Conservation (phyloP, 2,113 vertebrate genomes). For the Trogon melanurus region DNA sequence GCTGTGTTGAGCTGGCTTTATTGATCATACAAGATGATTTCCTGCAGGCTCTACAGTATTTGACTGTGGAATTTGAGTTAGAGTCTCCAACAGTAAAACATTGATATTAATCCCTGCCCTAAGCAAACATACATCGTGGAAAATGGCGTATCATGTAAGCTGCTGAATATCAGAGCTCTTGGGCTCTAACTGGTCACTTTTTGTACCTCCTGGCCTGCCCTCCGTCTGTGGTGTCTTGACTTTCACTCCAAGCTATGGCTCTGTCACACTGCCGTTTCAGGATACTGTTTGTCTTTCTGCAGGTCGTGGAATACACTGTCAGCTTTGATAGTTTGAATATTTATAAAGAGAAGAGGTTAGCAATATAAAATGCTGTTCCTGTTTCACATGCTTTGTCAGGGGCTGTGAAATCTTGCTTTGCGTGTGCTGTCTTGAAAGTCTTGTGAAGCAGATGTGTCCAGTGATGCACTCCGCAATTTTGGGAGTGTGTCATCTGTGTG, state of each 20-base stretch:
- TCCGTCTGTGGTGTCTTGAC: neutral
- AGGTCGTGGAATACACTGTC: neutral
- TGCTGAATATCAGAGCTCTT: neutral
- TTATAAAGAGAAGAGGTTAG: neutral
- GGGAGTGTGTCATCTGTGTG: neutral
- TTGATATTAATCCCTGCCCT: neutral
- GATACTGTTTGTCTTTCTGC: neutral
- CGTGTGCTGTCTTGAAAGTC: neutral
- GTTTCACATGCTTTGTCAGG: neutral
- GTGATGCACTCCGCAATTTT: neutral
- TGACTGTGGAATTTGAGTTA: neutral
- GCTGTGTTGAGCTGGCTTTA: neutral
- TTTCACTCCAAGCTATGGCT: neutral
- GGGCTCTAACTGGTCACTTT: neutral
- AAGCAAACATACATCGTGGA: neutral
- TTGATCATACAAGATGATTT: neutral
- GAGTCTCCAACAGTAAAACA: neutral
- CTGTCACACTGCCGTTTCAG: neutral
- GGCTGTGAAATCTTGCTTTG: neutral
- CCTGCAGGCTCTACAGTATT: neutral
- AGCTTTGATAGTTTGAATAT: neutral
- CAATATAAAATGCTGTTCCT: neutral
- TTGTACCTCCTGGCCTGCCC: neutral
- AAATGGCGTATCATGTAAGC: neutral
- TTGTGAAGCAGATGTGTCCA: rapidly evolving